Evolutionary conservation across 2,888 invertebrate genomes (phyloP).

Genomic region (Oscheius sp.): DNA sequence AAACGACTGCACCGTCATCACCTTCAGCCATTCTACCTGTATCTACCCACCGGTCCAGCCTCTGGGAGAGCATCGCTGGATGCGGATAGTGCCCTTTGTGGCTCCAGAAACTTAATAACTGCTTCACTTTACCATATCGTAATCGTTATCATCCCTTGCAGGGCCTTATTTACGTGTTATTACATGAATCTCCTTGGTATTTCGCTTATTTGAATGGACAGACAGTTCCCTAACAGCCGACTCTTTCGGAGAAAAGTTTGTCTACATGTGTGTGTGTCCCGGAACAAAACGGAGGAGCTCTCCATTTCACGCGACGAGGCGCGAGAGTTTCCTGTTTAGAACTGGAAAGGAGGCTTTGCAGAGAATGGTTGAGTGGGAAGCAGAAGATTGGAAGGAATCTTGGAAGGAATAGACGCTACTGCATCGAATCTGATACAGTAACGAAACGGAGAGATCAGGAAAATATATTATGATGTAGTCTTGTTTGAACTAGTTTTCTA

Average conservation of each 20-base stretch:
- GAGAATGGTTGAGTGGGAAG: neutral
- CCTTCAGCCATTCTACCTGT: slow-evolving; percentile 24
- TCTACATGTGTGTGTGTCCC: slow-evolving; percentile 8
- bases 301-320: slow-evolving; percentile 18
- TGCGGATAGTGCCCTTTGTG: slow-evolving; percentile 34
- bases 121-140: neutral
- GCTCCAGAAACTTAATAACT: slow-evolving; percentile 26
- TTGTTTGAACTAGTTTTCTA: no score
- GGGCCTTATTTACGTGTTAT: neutral
- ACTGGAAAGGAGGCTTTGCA: slow-evolving; percentile 2
- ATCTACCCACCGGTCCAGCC: neutral
- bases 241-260: slow-evolving; percentile 4
- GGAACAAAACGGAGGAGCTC: slow-evolving; percentile 17
- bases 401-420: no score
- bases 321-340: slow-evolving; percentile 23
- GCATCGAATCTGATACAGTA: no score
- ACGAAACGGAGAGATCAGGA: no score
- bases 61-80: slow-evolving; percentile 27
- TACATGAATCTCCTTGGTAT: neutral
- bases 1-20: slow-evolving; percentile 8
- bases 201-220: neutral
- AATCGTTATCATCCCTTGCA: neutral
- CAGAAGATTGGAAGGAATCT: neutral
- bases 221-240: neutral
- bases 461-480: no score